A percentile compares a stretch with the other conserved stretches of the same genome.
phyloP scores from a whole-genome alignment of 2,888 invertebrate genomes.

The Emesis russula region DNA sequence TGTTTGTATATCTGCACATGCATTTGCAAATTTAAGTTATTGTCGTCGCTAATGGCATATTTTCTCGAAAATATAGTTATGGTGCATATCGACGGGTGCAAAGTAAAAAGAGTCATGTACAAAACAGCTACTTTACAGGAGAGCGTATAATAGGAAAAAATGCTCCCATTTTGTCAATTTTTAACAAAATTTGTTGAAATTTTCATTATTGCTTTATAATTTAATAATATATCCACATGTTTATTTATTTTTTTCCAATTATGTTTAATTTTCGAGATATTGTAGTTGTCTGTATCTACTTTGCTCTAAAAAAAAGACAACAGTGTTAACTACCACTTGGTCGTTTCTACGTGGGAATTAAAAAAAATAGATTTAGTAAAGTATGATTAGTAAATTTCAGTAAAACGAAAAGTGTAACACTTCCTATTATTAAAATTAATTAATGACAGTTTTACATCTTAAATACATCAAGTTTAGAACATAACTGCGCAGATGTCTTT shows the following conservation, averaged over 20 bases:
- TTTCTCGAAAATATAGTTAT: too few species aligned
- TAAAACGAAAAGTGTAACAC: too few species aligned
- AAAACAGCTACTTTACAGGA: constrained; percentile 10
- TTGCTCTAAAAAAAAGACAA: constrained; percentile 2
- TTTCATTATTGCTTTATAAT: constrained; percentile 12
- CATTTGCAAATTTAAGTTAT: too few species aligned
- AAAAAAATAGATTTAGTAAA: background rate
- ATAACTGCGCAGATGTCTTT: background rate
- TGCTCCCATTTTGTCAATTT: constrained; percentile 15
- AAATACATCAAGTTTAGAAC: background rate
- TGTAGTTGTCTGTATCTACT: constrained; percentile 9
- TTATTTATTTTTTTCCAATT: background rate
- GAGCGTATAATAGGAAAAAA: constrained; percentile 12
- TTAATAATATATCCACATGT: background rate
- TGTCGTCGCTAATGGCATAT: too few species aligned
- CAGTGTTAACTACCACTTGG: background rate
- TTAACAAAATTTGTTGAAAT: constrained; percentile 15
- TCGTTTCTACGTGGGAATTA: constrained; percentile 7
- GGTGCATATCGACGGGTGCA: background rate
- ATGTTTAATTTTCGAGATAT: background rate
- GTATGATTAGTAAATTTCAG: background rate
- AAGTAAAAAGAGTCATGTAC: background rate
- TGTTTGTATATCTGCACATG: too few species aligned
- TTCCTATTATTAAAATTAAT: background rate
- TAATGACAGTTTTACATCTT: background rate